Evolutionary conservation across 1,140 invertebrate genomes (phyloP), one percentile per base, ranked within the genome.

Genomic region (Macrotrachela quadricornifera): DNA sequence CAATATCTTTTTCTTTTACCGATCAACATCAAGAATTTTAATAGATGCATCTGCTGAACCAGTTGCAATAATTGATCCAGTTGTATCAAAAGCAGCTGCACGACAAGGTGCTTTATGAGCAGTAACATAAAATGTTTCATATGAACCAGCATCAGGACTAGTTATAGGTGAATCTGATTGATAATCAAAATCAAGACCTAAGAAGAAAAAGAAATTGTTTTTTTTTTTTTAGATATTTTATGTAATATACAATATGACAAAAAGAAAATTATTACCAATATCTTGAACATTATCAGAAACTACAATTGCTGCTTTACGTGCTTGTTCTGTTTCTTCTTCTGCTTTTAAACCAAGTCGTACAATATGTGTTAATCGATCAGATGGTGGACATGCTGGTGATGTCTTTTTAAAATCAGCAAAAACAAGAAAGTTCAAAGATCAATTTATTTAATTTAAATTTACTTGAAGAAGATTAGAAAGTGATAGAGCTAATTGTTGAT

Each of bases 61-160:
- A 1, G 91, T 97, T 1, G 91, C 91, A n/a, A 96, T 84, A 0
- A 97, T 70, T 49, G 55, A 58, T 71, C 75, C 92, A 73, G 92
- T 88, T 10, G 76, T 71, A 58, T 85, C 92, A 65, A 97, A 97
- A 30, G 85, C 86, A 14, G 87, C 90, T 1, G 87, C 81, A 52
- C 90, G 73, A 62, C 91, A 96, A 54, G 87, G 80, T 55, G 83
- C 88, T 73, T 97, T 97, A 65, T 99, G 92, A 4, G 88, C 88
- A 8, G 92, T 97, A 1, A 97, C 87, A 68, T 97, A 97, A 3
- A 88, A 90, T 0, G 92, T 97, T 72, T 97, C 91, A 68, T 96
- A 97, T 13, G 84, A 77, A 0, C 86, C 85, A 21, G 86, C 85
- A 64, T 91, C 87, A 0, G 90, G 85, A 0, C 90, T 88, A 40